Evolutionary conservation across 2,797 vertebrate genomes (phyloP).

Genomic region (Enteromius mattozi): DNA sequence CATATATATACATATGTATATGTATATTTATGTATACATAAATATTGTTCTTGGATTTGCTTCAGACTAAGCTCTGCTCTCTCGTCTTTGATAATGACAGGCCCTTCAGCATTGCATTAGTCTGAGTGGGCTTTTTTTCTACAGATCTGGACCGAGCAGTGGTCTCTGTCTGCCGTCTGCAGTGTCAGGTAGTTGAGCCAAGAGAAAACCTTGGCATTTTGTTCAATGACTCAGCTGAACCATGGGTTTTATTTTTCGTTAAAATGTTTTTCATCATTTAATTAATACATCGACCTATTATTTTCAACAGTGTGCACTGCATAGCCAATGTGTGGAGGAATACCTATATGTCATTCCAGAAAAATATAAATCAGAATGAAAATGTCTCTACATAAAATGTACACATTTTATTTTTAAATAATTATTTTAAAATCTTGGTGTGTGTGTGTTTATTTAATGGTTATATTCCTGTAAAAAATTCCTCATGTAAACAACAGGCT

Average conservation of each 20-base stretch:
- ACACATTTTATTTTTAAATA: background rate
- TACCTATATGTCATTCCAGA: background rate
- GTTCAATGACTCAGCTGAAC: constrained; percentile 29
- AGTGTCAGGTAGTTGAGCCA: constrained; percentile 15
- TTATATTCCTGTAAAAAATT: constrained; percentile 7
- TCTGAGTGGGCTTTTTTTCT: background rate
- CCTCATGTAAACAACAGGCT: constrained; percentile 63
- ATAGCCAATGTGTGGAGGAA: background rate
- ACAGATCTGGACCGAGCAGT: constrained; percentile 5
- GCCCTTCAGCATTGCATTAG: background rate
- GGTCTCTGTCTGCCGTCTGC: background rate
- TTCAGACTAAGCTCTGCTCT: background rate
- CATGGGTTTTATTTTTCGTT: background rate
- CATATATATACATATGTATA: too few species aligned
- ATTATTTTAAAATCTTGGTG: background rate
- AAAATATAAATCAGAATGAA: background rate
- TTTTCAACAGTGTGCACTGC: background rate
- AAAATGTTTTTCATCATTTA: background rate
- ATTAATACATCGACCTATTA: background rate
- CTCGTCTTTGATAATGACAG: constrained; percentile 12
- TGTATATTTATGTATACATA: background rate
- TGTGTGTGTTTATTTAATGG: constrained; percentile 1
- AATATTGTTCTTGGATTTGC: background rate
- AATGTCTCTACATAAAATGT: background rate
- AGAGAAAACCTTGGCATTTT: constrained; percentile 46